A percentile compares a stretch with the other conserved stretches of the same genome.
These are phyloP conservation scores for Lasioglossum zephyrum DNA, from an alignment of 2,888 invertebrate genomes.

Conservation along the genomic window DNA sequence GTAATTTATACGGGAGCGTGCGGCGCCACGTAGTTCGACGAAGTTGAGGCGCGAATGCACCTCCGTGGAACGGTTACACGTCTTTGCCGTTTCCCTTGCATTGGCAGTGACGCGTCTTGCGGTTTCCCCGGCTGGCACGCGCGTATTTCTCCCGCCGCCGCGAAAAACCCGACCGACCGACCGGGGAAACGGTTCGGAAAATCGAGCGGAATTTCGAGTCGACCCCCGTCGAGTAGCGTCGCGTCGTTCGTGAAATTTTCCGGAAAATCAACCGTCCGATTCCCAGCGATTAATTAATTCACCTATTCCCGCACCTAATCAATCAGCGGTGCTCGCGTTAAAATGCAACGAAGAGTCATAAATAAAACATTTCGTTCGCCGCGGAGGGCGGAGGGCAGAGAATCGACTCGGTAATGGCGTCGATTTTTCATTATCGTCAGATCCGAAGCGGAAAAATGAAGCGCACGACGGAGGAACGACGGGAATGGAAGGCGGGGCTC, in stretches of 20 bases:
- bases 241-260: background rate
- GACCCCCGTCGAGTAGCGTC: too few relatives aligned
- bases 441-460: background rate
- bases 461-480: background rate
- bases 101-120: conserved; percentile 50
- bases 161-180: conserved; percentile 17
- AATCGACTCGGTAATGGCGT: background rate
- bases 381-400: background rate
- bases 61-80: conserved; percentile 60
- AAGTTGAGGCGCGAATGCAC: conserved; percentile 51
- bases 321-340: background rate
- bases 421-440: conserved; percentile 17
- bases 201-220: background rate
- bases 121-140: conserved; percentile 33
- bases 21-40: conserved; percentile 54
- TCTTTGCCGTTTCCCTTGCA: conserved; percentile 46
- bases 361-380: conserved; percentile 15
- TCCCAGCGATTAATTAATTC: conserved; percentile 7
- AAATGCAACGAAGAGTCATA: background rate
- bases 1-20: conserved; percentile 65
- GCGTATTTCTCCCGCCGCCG: conserved; percentile 18
- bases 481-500: background rate
- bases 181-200: conserved; percentile 24
- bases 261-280: background rate
- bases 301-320: background rate